Percentiles rank a stretch among this genome's conserved stretches.
These are phyloP conservation scores for Tenebrosternarchus preto DNA, from an alignment of 2,113 vertebrate genomes.

Conservation along the genomic window DNA sequence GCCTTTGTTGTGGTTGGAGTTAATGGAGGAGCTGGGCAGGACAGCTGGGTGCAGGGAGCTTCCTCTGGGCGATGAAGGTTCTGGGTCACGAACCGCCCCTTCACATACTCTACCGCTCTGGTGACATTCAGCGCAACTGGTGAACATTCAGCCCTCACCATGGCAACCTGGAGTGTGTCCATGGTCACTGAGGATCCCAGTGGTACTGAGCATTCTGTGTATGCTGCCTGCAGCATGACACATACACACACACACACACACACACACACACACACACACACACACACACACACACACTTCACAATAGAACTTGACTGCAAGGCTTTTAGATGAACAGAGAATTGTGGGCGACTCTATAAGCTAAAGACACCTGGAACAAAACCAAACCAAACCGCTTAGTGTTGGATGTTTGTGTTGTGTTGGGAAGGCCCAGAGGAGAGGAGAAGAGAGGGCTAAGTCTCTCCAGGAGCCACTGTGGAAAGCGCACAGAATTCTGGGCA, in stretches of 20 bases:
- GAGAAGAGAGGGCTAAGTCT: not conserved
- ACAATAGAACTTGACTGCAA: not conserved
- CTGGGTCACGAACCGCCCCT: no score
- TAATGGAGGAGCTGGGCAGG: conserved; percentile 17
- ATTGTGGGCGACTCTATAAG: conserved; percentile 14
- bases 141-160: conserved; percentile 44
- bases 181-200: conserved; percentile 45
- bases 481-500: no score
- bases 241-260: no score
- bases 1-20: conserved; percentile 12
- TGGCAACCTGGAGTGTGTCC: conserved; percentile 51
- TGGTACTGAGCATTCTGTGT: conserved; percentile 58
- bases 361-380: conserved; percentile 16
- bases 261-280: no score
- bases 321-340: conserved; percentile 39
- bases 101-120: conserved; percentile 31
- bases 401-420: conserved; percentile 39
- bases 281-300: no score
- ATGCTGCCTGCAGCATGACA: conserved; percentile 38
- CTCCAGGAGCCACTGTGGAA: no score
- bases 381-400: conserved; percentile 41
- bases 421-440: conserved; percentile 42
- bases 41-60: no score
- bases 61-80: no score
- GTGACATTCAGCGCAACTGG: conserved; percentile 37